Percentiles rank a stretch among this genome's conserved stretches.
phyloP scores from a whole-genome alignment of 1,140 invertebrate species.

The Pantala flavescens region DNA sequence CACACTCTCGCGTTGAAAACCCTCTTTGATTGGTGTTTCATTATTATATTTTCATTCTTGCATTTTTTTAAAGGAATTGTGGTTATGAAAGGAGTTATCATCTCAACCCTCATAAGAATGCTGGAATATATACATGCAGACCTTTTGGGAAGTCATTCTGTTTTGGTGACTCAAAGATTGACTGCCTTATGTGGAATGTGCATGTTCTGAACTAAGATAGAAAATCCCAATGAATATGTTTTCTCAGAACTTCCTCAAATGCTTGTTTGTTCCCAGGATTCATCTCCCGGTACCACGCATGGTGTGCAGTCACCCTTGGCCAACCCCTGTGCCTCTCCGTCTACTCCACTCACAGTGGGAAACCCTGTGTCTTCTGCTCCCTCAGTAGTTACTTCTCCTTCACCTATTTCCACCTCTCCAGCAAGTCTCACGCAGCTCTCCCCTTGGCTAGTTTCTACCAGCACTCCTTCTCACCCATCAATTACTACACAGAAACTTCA shows the following conservation, averaged over 20 bases:
- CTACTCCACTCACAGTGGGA: background rate
- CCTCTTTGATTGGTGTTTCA: background rate
- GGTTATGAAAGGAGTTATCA: background rate
- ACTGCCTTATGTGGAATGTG: background rate
- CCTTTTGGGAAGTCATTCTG: background rate
- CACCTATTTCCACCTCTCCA: slow-evolving; percentile 15
- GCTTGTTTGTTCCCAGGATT: slow-evolving; percentile 21
- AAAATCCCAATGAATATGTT: background rate
- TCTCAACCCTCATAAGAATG: background rate
- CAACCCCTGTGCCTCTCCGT: background rate
- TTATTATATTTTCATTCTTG: background rate
- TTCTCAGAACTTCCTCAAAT: background rate
- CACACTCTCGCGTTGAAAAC: background rate
- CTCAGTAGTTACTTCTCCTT: slow-evolving; percentile 11
- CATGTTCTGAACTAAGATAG: background rate
- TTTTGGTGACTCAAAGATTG: too few species aligned
- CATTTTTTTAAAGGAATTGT: background rate
- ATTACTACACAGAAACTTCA: slow-evolving; percentile 49
- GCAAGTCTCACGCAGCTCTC: slow-evolving; percentile 42
- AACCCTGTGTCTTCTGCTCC: slow-evolving; percentile 14
- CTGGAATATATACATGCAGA: background rate
- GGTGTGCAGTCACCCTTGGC: background rate
- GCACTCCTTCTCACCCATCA: slow-evolving; percentile 42
- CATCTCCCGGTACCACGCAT: slow-evolving; percentile 21
- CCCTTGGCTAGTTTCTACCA: slow-evolving; percentile 68